These are phyloP conservation scores for Saturnia pavonia DNA, from an alignment of 2,888 invertebrate species.

Conservation along the genomic window DNA sequence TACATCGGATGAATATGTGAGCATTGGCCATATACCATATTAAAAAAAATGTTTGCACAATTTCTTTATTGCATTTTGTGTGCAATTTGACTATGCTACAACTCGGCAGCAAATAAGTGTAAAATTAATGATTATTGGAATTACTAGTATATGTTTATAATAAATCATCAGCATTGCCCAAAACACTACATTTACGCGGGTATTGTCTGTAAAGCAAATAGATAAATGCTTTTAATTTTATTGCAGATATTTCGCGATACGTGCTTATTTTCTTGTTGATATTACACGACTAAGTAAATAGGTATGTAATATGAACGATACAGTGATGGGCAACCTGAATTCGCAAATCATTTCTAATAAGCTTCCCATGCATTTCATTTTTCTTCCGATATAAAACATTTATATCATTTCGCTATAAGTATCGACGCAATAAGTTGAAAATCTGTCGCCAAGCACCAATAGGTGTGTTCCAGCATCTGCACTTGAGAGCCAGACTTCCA, in stretches of 20 bases:
- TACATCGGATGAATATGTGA: too few relatives aligned
- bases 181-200: too few relatives aligned
- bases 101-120: not conserved
- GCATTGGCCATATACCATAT: too few relatives aligned
- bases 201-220: not conserved
- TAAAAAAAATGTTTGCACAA: not conserved
- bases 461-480: too few relatives aligned
- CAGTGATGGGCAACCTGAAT: not conserved
- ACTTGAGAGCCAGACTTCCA: too few relatives aligned
- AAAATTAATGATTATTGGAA: too few relatives aligned
- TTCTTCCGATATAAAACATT: not conserved
- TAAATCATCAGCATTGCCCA: not conserved
- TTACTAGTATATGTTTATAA: not conserved
- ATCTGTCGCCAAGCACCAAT: too few relatives aligned
- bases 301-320: not conserved
- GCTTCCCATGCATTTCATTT: conserved; percentile 1
- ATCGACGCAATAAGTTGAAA: not conserved
- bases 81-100: too few relatives aligned
- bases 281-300: not conserved
- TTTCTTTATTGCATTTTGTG: not conserved
- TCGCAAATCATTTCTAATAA: not conserved
- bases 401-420: not conserved
- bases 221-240: not conserved
- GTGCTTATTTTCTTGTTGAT: not conserved
- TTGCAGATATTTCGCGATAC: not conserved